phyloP scores from a whole-genome alignment of 2,113 vertebrate species.

The Rhagologus leucostigma region DNA sequence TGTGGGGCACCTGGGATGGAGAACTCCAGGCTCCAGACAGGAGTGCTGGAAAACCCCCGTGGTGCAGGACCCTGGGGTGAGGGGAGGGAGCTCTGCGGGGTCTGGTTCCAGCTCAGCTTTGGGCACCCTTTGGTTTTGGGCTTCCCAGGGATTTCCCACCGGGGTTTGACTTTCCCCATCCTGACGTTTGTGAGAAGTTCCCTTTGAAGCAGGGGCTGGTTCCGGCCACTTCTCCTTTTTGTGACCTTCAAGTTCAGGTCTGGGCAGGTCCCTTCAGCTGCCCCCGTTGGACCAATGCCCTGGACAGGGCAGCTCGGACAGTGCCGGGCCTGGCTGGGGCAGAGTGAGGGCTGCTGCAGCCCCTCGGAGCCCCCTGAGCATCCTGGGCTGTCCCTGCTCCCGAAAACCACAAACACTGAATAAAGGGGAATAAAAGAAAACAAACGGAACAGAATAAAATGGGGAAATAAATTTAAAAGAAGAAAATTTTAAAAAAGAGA shows the following conservation, averaged over 20 bases:
- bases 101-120: rapidly evolving
- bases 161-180: rapidly evolving
- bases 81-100: not conserved
- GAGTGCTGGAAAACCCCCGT: rapidly evolving
- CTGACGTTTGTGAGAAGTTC: not conserved
- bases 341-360: not conserved
- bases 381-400: not conserved
- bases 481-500: not conserved
- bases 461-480: not conserved
- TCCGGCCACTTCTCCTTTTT: not conserved
- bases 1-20: rapidly evolving
- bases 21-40: rapidly evolving
- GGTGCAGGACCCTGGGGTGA: not conserved
- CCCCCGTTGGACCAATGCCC: rapidly evolving
- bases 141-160: not conserved
- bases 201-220: not conserved
- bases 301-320: not conserved
- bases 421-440: not conserved
- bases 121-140: rapidly evolving
- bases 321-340: not conserved
- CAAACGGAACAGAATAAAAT: not conserved
- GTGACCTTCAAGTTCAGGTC: not conserved
- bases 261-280: not conserved
- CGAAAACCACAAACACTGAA: not conserved
- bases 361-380: not conserved